A percentile compares a stretch with the other conserved stretches of the same genome.
Evolutionary conservation across 2,113 vertebrate genomes (phyloP).

Genomic region (Istiophorus platypterus): DNA sequence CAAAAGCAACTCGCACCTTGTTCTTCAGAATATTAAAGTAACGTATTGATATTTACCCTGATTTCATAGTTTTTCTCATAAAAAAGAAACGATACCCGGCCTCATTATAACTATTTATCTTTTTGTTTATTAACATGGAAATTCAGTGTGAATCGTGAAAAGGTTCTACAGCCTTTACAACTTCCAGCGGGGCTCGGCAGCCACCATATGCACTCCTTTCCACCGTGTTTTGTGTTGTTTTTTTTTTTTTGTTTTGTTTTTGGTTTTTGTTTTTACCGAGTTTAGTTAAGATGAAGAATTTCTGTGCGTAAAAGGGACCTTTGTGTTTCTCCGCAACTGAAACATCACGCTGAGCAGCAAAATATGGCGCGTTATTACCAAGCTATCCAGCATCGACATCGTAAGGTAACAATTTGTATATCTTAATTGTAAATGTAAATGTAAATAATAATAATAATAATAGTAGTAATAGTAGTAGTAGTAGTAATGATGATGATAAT

Average conservation of each 20-base stretch:
- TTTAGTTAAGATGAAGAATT: not conserved
- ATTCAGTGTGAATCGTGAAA: not conserved
- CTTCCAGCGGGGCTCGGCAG: not conserved
- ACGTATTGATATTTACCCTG: not conserved
- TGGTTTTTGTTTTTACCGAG: not conserved
- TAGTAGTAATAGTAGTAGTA: too few relatives aligned
- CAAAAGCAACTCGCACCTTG: not conserved
- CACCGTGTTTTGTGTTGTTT: too few relatives aligned
- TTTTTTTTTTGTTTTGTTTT: too few relatives aligned
- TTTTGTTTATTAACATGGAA: not conserved
- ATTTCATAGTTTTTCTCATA: not conserved
- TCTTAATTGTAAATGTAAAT: too few relatives aligned
- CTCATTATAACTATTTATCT: not conserved
- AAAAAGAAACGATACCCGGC: not conserved
- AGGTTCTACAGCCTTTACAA: not conserved
- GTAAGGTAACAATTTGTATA: not conserved
- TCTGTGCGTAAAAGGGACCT: conserved; percentile 3
- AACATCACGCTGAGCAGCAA: not conserved
- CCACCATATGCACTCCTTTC: not conserved
- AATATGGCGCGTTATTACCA: not conserved
- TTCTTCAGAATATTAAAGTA: not conserved
- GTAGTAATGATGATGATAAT: too few relatives aligned
- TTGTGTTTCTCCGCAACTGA: not conserved
- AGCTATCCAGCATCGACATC: not conserved
- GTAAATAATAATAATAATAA: not conserved